Evolutionary conservation across 92 coral and sea anemone genomes (phyloP).

Genomic region (Muricea muricata): DNA sequence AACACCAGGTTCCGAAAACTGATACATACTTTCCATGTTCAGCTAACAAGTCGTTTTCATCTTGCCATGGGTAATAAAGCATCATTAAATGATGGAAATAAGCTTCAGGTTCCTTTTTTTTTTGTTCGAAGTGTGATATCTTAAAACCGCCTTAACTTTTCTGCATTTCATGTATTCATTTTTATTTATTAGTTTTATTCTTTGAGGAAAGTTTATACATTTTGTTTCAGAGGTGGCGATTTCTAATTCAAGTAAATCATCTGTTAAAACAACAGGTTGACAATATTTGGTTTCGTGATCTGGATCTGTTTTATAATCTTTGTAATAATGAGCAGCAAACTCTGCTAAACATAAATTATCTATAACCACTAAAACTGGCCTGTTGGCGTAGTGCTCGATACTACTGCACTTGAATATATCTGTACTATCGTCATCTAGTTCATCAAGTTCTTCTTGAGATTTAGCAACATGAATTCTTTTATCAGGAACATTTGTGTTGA

Average conservation of each 20-base stretch:
- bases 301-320: constrained; percentile 28
- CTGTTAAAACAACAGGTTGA: constrained; percentile 7
- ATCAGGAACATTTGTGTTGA: constrained; percentile 67
- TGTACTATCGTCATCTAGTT: constrained; percentile 68
- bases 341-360: constrained; percentile 55
- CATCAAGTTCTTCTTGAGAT: constrained; percentile 64
- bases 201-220: no score
- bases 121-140: background rate
- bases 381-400: constrained; percentile 57
- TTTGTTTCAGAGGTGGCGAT: no score
- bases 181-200: no score
- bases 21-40: constrained; percentile 42
- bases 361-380: no score
- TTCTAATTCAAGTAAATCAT: constrained; percentile 29
- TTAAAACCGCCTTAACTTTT: background rate
- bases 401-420: constrained; percentile 54
- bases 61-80: background rate
- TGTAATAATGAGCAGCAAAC: constrained; percentile 69
- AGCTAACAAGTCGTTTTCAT: constrained; percentile 11
- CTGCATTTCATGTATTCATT: no score
- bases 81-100: background rate
- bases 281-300: constrained; percentile 23
- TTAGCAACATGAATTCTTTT: constrained; percentile 73
- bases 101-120: background rate
- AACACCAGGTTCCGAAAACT: constrained; percentile 58